A percentile compares a stretch with the other conserved stretches of the same genome.
These are phyloP conservation scores for Alcedo atthis DNA, from an alignment of 2,797 vertebrate genomes.

Conservation along the genomic window DNA sequence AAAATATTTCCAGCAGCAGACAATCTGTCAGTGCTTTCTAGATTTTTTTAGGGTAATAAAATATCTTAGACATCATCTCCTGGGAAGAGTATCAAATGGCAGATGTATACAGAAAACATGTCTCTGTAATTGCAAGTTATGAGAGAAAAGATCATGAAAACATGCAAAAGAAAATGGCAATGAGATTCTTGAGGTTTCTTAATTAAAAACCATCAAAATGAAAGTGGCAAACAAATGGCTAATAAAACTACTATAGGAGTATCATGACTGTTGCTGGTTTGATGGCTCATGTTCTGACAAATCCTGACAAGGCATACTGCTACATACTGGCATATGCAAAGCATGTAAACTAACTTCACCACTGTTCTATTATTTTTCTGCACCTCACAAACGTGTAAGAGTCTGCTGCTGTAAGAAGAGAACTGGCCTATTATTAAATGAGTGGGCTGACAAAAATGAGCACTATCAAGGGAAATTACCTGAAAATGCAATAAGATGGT, in stretches of 20 bases:
- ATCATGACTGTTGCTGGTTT: not conserved
- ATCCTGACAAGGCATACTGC: not conserved
- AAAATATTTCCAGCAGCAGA: not conserved
- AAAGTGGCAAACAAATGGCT: not conserved
- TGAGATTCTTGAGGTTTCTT: not conserved
- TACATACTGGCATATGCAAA: not conserved
- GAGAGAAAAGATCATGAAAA: slow-evolving; percentile 2
- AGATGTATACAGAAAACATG: not conserved
- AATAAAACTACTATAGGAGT: not conserved
- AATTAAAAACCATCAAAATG: not conserved
- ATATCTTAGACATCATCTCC: not conserved
- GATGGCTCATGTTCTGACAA: not conserved
- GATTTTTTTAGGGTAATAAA: not conserved
- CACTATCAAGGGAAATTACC: not conserved
- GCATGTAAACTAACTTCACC: not conserved
- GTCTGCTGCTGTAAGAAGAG: not conserved
- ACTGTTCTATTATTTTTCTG: not conserved
- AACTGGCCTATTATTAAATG: not conserved
- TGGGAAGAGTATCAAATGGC: not conserved
- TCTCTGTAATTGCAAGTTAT: not conserved
- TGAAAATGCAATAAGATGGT: not conserved
- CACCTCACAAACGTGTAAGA: not conserved
- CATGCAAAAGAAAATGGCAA: not conserved
- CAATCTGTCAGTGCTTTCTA: not conserved
- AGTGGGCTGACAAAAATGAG: not conserved